Evolutionary conservation across 2,888 invertebrate species (phyloP), one percentile per base, ranked within the genome.

Genomic region (Pherbina coryleti): DNA sequence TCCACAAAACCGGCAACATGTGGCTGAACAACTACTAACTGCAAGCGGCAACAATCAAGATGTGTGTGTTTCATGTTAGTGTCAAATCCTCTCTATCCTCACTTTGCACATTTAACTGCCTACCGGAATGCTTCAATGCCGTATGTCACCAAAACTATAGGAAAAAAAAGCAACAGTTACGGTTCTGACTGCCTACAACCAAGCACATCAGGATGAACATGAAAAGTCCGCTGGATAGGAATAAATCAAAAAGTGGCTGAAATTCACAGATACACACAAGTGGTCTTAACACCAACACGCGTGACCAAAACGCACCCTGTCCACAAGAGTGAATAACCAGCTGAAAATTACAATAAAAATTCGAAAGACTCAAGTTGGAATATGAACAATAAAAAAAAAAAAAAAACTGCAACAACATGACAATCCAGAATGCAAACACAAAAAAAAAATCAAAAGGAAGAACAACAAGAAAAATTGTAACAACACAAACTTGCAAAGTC

Each of bases 231-330:
- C 53, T 37, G 37, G 72, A 11, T 22, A 57, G 72, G n/a, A 53
- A 55, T 55, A 72, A 60, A 55, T 72, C 57, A 55, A 67, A 72
- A 17, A 57, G 72, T 57, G 57, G 70, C 75, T 64, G 49, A 60
- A 19, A n/a, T 66, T 55, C 72, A 57, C 37, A 60, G 37, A 64
- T 19, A 62, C 22, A 66, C 66, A 74, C 74, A 49, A 60, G 49
- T 49, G 70, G n/a, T 62, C 28, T 49, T 66, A 66, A 28, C 55
- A 66, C 71, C 5, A 25, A 31, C 34, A 71, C 28, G 9, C 9
- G 31, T 31, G n/a, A 14, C 17, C n/a, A 69, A 19, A 60, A 28
- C 14, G n/a, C 55, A 11, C 17, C 19, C 19, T n/a, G 34, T 57
- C 14, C 34, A 55, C 72, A 22, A 37, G 22, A 34, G 37, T 31